Conservation (phyloP, 1,140 invertebrate species). For the Manduca sexta region DNA sequence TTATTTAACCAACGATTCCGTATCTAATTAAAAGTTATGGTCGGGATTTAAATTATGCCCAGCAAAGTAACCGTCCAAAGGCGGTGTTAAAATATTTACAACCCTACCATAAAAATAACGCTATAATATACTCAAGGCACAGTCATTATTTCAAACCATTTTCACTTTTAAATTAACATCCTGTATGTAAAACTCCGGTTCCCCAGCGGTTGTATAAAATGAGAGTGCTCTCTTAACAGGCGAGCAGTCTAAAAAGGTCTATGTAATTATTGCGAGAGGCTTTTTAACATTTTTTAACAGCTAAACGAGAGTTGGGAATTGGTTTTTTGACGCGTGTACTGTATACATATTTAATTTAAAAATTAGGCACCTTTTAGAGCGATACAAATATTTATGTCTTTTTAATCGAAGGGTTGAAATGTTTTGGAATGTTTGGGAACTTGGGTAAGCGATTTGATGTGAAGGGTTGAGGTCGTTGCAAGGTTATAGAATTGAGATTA, state of each 20-base stretch:
- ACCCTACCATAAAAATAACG: too few relatives aligned
- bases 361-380: too few relatives aligned
- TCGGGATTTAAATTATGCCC: too few relatives aligned
- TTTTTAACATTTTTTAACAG: constrained; percentile 23
- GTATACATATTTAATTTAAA: background rate
- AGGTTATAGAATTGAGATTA: too few relatives aligned
- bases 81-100: too few relatives aligned
- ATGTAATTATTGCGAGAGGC: constrained; percentile 18
- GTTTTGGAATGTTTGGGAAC: too few relatives aligned
- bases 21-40: too few relatives aligned
- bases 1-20: too few relatives aligned
- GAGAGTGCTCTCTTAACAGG: constrained; percentile 16
- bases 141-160: background rate
- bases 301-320: constrained; percentile 14
- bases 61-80: too few relatives aligned
- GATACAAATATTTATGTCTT: background rate
- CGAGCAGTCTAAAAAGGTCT: constrained; percentile 16
- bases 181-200: constrained; percentile 4
- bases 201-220: constrained; percentile 16
- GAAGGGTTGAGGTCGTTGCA: too few relatives aligned
- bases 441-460: too few relatives aligned
- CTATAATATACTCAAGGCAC: too few relatives aligned
- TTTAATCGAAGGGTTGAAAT: background rate
- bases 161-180: constrained; percentile 6
- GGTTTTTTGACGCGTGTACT: constrained; percentile 9